Conservation (phyloP, 2,113 vertebrate species). For the Gymnorhina tibicen region DNA sequence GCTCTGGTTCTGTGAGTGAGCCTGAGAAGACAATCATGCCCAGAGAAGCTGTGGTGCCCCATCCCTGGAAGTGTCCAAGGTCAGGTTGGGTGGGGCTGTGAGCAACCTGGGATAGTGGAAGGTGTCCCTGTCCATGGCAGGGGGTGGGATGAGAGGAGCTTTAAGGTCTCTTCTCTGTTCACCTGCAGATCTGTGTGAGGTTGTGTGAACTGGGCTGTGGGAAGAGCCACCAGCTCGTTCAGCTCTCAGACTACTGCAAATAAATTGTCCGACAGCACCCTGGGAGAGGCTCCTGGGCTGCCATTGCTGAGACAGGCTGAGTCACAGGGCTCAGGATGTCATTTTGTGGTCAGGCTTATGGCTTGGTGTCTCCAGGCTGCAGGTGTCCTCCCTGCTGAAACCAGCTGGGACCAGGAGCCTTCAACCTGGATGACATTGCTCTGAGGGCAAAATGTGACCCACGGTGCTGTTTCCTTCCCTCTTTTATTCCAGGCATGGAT, state of each 20-base stretch:
- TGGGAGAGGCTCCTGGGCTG: background rate
- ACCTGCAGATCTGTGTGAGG: background rate
- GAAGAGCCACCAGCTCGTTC: background rate
- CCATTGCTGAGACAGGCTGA: accelerated
- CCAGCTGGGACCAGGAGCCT: background rate
- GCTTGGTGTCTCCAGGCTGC: background rate
- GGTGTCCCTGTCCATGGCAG: background rate
- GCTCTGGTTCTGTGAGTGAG: background rate
- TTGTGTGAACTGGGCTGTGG: background rate
- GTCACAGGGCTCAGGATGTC: background rate
- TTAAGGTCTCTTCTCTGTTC: background rate
- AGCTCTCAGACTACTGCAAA: background rate
- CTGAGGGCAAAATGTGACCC: background rate
- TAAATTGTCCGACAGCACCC: accelerated
- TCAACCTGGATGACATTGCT: accelerated
- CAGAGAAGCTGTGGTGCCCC: background rate
- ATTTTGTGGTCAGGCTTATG: background rate
- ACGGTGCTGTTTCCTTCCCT: background rate
- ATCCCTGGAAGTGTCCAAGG: background rate
- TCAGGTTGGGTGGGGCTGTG: background rate
- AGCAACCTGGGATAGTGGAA: accelerated
- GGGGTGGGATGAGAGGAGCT: background rate
- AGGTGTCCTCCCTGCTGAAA: background rate
- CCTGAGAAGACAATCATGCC: background rate
- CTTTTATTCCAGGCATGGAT: background rate